These are phyloP conservation scores for Poecile montanus DNA, from an alignment of 2,797 vertebrate genomes.

Conservation along the genomic window DNA sequence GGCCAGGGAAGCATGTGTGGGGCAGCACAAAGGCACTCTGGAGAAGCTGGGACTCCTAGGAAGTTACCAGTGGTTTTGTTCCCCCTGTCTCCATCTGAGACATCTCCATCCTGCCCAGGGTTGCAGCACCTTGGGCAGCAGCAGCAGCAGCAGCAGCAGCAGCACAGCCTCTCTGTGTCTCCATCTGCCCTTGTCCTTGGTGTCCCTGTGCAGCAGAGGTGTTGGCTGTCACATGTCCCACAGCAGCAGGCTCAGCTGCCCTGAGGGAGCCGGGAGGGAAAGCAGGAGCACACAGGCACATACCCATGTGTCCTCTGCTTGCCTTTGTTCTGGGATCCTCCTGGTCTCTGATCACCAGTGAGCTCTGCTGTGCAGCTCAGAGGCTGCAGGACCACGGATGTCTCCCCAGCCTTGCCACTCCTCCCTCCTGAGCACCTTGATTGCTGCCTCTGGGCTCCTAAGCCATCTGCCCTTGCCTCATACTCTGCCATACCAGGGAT, in stretches of 20 bases:
- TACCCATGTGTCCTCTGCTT: background rate
- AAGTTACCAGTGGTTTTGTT: background rate
- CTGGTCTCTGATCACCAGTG: background rate
- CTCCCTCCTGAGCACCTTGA: background rate
- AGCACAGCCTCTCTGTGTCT: background rate
- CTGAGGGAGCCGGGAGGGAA: background rate
- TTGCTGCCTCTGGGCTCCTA: background rate
- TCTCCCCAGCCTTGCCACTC: background rate
- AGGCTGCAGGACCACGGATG: background rate
- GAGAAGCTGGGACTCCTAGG: background rate
- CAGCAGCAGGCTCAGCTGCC: background rate
- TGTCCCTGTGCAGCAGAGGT: rapidly evolving
- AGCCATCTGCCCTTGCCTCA: background rate
- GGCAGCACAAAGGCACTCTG: background rate
- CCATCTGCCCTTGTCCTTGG: background rate
- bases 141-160: background rate
- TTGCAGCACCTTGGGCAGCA: background rate
- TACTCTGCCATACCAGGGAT: background rate
- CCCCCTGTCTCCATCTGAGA: background rate
- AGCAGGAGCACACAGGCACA: background rate
- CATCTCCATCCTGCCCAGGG: background rate
- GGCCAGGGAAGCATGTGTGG: background rate
- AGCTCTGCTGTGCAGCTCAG: background rate
- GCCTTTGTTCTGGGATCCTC: background rate
- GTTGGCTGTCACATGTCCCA: background rate